Conservation (phyloP, 2,113 vertebrate genomes). For the Corythoichthys haematopterus region DNA sequence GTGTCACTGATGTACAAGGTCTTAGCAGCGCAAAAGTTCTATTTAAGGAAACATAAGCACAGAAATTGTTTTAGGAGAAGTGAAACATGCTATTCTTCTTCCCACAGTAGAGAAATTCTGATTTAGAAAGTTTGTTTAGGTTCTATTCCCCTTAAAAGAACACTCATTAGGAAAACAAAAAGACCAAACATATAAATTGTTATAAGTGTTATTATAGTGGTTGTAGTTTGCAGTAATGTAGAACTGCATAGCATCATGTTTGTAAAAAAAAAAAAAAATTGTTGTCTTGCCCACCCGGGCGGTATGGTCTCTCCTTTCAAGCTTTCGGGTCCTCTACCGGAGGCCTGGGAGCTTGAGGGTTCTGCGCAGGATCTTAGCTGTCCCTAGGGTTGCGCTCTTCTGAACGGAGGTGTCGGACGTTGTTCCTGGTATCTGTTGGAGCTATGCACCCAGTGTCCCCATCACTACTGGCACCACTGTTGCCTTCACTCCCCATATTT, state of each 20-base stretch:
- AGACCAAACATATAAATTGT: not conserved
- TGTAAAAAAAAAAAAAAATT: too few species aligned
- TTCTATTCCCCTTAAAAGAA: not conserved
- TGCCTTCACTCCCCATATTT: too few species aligned
- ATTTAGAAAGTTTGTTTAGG: not conserved
- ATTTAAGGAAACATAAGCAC: conserved; percentile 11
- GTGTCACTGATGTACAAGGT: conserved; percentile 96
- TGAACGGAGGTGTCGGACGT: too few species aligned
- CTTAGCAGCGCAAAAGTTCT: conserved; percentile 98
- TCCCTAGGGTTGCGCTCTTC: too few species aligned
- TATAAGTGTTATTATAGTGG: not conserved
- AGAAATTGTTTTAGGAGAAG: conserved; percentile 2
- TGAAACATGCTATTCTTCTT: not conserved
- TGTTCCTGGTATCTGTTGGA: too few species aligned
- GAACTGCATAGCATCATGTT: not conserved
- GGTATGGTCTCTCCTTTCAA: too few species aligned
- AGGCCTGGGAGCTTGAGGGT: too few species aligned
- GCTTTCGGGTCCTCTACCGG: too few species aligned
- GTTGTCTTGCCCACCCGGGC: too few species aligned
- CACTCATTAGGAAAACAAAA: not conserved
- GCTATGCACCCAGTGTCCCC: too few species aligned
- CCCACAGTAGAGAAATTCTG: not conserved
- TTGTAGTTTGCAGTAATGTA: not conserved
- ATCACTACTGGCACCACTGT: too few species aligned
- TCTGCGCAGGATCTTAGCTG: too few species aligned